Base-by-base conservation (phyloP, 2,113 vertebrate genomes). In the Bufo bufo region DNA sequence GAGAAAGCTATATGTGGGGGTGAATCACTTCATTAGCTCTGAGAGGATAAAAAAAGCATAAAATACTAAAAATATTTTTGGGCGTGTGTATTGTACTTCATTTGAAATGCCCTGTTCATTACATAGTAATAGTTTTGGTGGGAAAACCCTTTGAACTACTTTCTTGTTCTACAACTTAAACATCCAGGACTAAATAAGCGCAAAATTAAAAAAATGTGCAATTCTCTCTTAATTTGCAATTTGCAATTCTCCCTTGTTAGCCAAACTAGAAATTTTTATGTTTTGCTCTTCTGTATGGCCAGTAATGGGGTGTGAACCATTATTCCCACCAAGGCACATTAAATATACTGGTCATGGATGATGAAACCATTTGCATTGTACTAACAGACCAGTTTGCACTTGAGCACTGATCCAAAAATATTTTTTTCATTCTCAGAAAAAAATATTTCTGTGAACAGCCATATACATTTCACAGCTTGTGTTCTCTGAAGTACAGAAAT, bases 311-410 rank as follows among this genome's bases (percentile, higher is more conserved):
- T 71, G 71, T 47, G 5, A 49, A 19, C 72, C 45, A 49, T 20
- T 20, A 49, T 75, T 75, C 8, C 8, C 72, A 20, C 4, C 20
- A 20, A 20, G 45, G 47, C 47, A 75, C 33, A 74, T 17, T 74
- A 47, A 50, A 49, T 7, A 50, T 75, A 50, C 43, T 19, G 72
- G 45, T 49, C 66, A 71, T 71, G 66, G 72, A 75, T 75, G 45
- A 75, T 50, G 17, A 50, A 75, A 50, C 72, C 72, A 75, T 75
- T 75, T 50, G 72, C 72, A 75, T 75, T 75, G 47, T 11, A 19
- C 45, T 75, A 75, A 75, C 14, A 47, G 45, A 45, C 72, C 17
- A 75, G 72, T 75, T 75, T 75, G 14, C 43, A 75, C 14, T 49
- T 9, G 16, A 49, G 43, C 45, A 75, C 8, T 75, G 72, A 49